phyloP scores from a whole-genome alignment of 2,797 vertebrate species.

The Pseudochirops cupreus region DNA sequence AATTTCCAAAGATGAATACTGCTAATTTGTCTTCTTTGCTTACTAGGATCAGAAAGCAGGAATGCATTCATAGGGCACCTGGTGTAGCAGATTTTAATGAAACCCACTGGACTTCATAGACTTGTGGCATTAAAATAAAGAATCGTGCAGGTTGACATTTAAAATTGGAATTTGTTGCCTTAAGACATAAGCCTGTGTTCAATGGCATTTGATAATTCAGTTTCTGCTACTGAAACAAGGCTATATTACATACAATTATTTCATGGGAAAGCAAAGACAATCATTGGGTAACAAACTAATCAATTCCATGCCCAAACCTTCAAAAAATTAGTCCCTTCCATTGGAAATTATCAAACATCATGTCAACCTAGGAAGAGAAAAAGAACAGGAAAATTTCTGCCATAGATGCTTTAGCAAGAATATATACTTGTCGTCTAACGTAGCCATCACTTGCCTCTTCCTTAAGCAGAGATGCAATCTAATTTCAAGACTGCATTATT shows the following conservation, averaged over 20 bases:
- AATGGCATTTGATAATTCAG: slow-evolving; percentile 82
- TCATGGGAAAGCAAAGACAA: slow-evolving; percentile 61
- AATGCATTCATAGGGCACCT: slow-evolving; percentile 39
- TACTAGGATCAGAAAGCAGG: slow-evolving; percentile 64
- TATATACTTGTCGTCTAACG: slow-evolving; percentile 6
- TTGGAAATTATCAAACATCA: background rate
- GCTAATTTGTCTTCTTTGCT: slow-evolving; percentile 77
- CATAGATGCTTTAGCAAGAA: slow-evolving; percentile 16
- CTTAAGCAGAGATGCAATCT: slow-evolving; percentile 32
- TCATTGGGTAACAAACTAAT: slow-evolving; percentile 66
- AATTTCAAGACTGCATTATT: slow-evolving; percentile 39
- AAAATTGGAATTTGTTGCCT: slow-evolving; percentile 77
- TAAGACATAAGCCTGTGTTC: slow-evolving; percentile 75
- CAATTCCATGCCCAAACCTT: background rate
- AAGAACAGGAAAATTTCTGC: slow-evolving; percentile 26
- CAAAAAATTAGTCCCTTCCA: slow-evolving; percentile 57
- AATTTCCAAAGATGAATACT: slow-evolving; percentile 73
- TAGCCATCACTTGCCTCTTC: slow-evolving; percentile 34
- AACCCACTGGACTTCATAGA: slow-evolving; percentile 63
- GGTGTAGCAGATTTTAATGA: slow-evolving; percentile 69
- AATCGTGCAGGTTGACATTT: slow-evolving; percentile 82
- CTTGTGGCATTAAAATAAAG: slow-evolving; percentile 77
- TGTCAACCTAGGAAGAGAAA: background rate
- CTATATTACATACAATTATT: slow-evolving; percentile 50
- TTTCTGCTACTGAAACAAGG: slow-evolving; percentile 58